Conservation (phyloP, 35 echinoderm and acorn worm species). For the Strongylocentrotus purpuratus region DNA sequence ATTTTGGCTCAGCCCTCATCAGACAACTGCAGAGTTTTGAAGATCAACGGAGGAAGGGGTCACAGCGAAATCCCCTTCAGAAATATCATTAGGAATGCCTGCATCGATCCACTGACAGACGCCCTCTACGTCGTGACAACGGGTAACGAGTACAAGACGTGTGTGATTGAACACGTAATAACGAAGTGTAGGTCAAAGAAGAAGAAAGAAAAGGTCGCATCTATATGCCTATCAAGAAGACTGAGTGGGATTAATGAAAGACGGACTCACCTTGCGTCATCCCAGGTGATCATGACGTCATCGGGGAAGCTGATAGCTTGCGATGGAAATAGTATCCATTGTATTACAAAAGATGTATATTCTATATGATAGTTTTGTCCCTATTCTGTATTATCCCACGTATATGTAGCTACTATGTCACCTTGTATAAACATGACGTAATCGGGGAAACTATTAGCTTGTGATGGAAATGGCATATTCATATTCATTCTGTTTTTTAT, state of each 20-base stretch:
- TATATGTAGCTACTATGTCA: too few relatives aligned
- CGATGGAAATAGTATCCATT: not conserved
- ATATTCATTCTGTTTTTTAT: too few relatives aligned
- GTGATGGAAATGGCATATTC: too few relatives aligned
- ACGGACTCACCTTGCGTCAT: not conserved
- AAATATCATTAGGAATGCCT: not conserved
- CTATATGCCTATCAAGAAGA: not conserved
- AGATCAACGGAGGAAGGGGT: not conserved
- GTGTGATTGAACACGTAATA: not conserved
- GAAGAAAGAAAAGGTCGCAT: not conserved
- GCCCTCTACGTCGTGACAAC: conserved; percentile 13
- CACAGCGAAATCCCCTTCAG: not conserved
- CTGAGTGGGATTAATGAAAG: not conserved
- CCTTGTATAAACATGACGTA: too few relatives aligned
- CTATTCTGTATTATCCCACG: not conserved
- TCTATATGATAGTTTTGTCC: not conserved
- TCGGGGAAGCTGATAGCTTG: conserved; percentile 5
- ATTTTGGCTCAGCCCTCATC: not conserved
- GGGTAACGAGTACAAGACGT: not conserved
- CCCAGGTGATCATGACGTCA: not conserved
- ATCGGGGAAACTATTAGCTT: too few relatives aligned
- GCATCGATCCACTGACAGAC: conserved; percentile 13
- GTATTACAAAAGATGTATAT: not conserved
- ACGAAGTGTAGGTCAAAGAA: not conserved
- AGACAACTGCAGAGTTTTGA: not conserved